Base-by-base conservation (phyloP, 2,888 invertebrate species). In the Phengaris alcon region DNA sequence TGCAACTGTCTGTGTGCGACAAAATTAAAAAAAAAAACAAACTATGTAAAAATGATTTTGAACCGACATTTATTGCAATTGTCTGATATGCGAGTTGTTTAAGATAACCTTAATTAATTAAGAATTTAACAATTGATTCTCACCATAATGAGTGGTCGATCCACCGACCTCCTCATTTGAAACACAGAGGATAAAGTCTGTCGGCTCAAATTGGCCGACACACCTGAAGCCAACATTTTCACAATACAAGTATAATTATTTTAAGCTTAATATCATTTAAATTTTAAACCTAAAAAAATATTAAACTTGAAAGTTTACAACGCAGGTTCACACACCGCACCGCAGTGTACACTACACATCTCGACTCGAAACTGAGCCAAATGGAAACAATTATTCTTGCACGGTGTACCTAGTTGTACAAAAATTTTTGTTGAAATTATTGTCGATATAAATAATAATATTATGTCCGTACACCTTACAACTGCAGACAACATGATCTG, bases 101-200 rank as follows among this genome's bases (percentile, higher is more conserved):
- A 59, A 10, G 22, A 22, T 15, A 22, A 48, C 13, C 2, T 51
- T 54, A 68, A 44, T 44, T 64, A 48, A 68, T 22, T 22, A 22
- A 22, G 22, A 22, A 22, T 22, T 22, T 22, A 22, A 22, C 22
- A 22, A 6, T n/a, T 15, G 7, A 68, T 54, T 77, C 80, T 80
- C 75, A 80, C 80, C 80, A 80, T 80, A 64, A 80, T 75, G 35
- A 80, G 79, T 0, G 80, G 80, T 57, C 80, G 78, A 57, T 80
- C 80, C 4, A 80, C 78, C 57, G 80, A 80, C 13, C 79, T 79
- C 76, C 87, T 84, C 79, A 87, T 88, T 81, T 90, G 86, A 81
- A 91, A 90, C 83, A 90, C 88, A 54, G 88, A 86, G 6, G 91
- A 87, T 81, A 91, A 78, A 13, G 93, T 85, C 77, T 89, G 86